Percentiles rank a stretch among this genome's conserved stretches.
These are phyloP conservation scores for Leucopternis melanops DNA, from an alignment of 2,113 vertebrate species.

Conservation along the genomic window DNA sequence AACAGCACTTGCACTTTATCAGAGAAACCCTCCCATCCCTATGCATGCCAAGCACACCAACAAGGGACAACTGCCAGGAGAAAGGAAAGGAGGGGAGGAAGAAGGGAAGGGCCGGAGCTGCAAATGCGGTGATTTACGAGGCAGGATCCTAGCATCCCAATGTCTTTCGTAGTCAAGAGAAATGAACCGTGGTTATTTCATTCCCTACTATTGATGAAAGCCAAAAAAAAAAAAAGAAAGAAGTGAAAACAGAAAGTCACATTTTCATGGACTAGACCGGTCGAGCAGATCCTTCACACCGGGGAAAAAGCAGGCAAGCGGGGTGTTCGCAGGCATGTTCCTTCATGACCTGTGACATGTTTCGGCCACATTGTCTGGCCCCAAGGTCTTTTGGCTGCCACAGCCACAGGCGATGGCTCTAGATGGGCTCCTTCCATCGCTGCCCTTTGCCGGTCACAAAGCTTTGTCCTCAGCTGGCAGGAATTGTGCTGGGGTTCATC, in stretches of 20 bases:
- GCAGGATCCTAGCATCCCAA: neutral
- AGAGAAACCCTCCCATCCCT: neutral
- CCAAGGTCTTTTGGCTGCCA: neutral
- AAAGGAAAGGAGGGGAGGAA: neutral
- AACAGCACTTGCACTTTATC: constrained; percentile 37
- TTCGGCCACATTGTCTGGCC: neutral
- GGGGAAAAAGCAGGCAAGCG: neutral
- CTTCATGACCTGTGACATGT: neutral
- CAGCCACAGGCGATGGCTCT: neutral
- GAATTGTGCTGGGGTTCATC: neutral
- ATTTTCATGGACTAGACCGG: neutral
- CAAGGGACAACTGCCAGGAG: neutral
- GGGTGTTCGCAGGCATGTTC: neutral
- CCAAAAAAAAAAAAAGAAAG: neutral
- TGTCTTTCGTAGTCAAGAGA: neutral
- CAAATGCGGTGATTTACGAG: rapidly evolving
- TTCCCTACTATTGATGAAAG: neutral
- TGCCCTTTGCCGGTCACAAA: neutral
- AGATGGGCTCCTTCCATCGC: neutral
- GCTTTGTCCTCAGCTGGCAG: neutral
- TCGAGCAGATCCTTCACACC: neutral
- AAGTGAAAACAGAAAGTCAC: neutral
- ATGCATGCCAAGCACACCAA: neutral
- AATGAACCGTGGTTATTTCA: neutral
- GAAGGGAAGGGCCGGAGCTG: neutral